Evolutionary conservation across 2,113 vertebrate genomes (phyloP), one percentile per base, ranked within the genome.

Genomic region (Probosciger aterrimus): DNA sequence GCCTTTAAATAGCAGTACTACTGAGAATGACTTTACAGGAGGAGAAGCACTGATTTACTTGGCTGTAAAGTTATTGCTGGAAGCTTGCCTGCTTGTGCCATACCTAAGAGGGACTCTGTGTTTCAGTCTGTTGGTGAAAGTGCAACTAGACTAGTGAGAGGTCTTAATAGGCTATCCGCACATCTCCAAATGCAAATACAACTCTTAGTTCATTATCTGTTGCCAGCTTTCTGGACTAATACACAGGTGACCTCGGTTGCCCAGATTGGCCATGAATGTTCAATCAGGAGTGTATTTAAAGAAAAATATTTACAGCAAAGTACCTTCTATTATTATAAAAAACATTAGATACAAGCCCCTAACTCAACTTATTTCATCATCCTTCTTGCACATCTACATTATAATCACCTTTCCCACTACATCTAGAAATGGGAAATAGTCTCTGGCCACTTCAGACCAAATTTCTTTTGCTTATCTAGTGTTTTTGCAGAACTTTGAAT

Each of bases 1-100:
- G 62, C 88, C 88, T 95, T 88, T 96, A 95, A 97, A 96, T 78
- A 95, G 86, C 60, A 93, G 78, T 95, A 63, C 92, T 95, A 95
- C 79, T 79, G 92, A 97, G 95, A 95, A 91, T 79, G 87, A 78
- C 57, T 90, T 94, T 95, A 88, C 52, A 62, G 70, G 30, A 81
- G 65, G 37, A 93, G 25, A 69, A 94, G 88, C 35, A 37, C 71
- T 93, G 76, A 86, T 97, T 93, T 96, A 62, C 68, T 85, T 94
- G 75, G 57, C 90, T 93, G 12, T 88, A 89, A 95, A 97, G 92
- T 84, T 17, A 10, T 95, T 95, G 76, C 63, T 94, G 90, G 94
- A 94, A 92, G 30, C 43, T 64, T 95, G 62, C 92, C 64, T 95
- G 52, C 67, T 22, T 43, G 68, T 78, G 33, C 80, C 70, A 30